Conservation (phyloP, 92 coral and sea anemone genomes). For the Umimayanthus chanpuru region DNA sequence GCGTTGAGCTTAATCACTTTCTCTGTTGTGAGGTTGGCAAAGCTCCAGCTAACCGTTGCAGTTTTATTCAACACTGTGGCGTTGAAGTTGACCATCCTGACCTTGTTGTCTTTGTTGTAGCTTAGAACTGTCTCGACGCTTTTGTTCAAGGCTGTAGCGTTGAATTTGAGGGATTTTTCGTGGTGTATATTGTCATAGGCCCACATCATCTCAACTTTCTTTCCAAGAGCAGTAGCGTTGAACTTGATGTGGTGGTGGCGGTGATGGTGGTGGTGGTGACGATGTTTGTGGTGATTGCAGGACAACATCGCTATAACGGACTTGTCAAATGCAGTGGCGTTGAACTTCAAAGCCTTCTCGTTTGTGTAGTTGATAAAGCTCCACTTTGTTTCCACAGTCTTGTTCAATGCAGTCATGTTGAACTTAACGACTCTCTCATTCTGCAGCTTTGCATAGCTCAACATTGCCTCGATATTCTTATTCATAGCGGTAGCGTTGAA, state of each 20-base stretch:
- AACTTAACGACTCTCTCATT: conserved; percentile 71
- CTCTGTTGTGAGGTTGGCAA: conserved; percentile 53
- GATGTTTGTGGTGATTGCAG: conserved; percentile 51
- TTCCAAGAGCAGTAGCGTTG: conserved; percentile 66
- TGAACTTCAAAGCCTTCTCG: conserved; percentile 71
- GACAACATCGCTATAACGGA: conserved; percentile 81
- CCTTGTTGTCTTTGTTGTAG: conserved; percentile 46
- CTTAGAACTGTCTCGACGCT: conserved; percentile 61
- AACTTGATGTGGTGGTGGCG: conserved; percentile 66
- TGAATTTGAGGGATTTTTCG: conserved; percentile 72
- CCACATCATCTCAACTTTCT: conserved; percentile 64
- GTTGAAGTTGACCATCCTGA: conserved; percentile 64
- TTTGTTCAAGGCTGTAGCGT: conserved; percentile 71
- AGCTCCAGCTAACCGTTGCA: conserved; percentile 66
- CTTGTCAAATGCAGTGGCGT: conserved; percentile 75
- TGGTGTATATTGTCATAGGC: conserved; percentile 45
- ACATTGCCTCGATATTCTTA: conserved; percentile 55
- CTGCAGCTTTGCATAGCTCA: conserved; percentile 63
- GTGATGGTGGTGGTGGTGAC: conserved; percentile 58
- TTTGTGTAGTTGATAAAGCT: conserved; percentile 60
- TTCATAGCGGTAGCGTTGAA: conserved; percentile 71
- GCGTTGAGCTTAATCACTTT: conserved; percentile 71
- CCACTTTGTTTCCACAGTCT: conserved; percentile 56
- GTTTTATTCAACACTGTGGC: conserved; percentile 68
- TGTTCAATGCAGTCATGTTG: conserved; percentile 62